Evolutionary conservation across 1,140 invertebrate genomes (phyloP).

Genomic region (Cephus cinctus): DNA sequence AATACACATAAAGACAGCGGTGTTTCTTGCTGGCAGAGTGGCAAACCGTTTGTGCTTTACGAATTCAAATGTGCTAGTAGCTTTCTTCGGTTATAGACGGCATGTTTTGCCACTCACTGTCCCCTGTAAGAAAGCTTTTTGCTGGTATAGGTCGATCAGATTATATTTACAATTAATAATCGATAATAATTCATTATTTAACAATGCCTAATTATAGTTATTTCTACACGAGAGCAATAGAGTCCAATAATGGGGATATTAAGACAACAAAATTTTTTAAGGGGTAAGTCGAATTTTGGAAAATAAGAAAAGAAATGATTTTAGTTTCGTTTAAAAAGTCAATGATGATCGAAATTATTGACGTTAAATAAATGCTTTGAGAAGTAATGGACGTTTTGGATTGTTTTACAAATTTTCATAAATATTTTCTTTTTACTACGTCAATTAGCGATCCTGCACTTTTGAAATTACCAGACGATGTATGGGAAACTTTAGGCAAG

Average conservation of each 20-base stretch:
- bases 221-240: constrained; percentile 36
- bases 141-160: no score
- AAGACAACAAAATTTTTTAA: constrained; percentile 37
- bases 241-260: constrained; percentile 17
- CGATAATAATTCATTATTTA: no score
- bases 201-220: constrained; percentile 40
- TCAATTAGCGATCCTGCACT: constrained; percentile 25
- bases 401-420: not conserved
- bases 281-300: constrained; percentile 45
- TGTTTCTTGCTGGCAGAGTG: no score
- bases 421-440: not conserved
- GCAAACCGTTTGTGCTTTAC: no score
- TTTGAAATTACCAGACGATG: constrained; percentile 21
- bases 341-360: not conserved
- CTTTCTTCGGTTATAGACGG: no score
- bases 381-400: no score
- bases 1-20: no score
- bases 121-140: no score
- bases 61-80: no score
- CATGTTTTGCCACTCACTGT: no score
- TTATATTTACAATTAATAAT: no score
- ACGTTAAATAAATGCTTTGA: no score
- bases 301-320: not conserved
- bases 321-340: not conserved
- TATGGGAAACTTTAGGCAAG: constrained; percentile 32